Evolutionary conservation across 2,113 vertebrate genomes (phyloP).

Genomic region (Oryzias woworae): DNA sequence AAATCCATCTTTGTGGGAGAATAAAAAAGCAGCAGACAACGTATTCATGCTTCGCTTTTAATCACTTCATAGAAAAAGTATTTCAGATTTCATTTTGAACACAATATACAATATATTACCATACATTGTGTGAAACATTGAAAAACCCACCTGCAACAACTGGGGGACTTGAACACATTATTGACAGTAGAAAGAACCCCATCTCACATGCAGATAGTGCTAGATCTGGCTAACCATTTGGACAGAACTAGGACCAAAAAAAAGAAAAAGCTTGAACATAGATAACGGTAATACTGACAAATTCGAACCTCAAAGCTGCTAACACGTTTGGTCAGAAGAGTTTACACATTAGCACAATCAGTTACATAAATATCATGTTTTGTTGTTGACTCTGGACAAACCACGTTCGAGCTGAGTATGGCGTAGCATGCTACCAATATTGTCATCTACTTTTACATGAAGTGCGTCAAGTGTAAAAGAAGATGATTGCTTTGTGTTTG

Average conservation of each 20-base stretch:
- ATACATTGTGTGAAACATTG: conserved; percentile 95
- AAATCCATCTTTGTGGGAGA: background rate
- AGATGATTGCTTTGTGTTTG: conserved; percentile 51
- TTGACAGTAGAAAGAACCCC: conserved; percentile 82
- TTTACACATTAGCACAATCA: conserved; percentile 91
- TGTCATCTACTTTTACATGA: conserved; percentile 64
- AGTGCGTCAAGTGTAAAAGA: conserved; percentile 67
- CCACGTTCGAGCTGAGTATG: conserved; percentile 83
- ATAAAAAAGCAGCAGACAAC: conserved; percentile 32
- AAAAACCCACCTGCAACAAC: conserved; percentile 88
- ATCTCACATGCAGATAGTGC: conserved; percentile 93
- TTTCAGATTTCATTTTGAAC: conserved; percentile 91
- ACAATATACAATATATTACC: conserved; percentile 99
- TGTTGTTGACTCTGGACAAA: conserved; percentile 69
- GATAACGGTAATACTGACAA: conserved; percentile 85
- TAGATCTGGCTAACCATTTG: conserved; percentile 82
- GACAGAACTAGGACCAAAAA: conserved; percentile 87
- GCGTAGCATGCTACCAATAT: conserved; percentile 78
- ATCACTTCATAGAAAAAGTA: conserved; percentile 99
- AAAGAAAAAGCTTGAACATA: conserved; percentile 79
- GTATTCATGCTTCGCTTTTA: conserved; percentile 95
- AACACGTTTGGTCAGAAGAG: conserved; percentile 87
- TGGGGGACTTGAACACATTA: conserved; percentile 80
- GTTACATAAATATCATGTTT: conserved; percentile 86
- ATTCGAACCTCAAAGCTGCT: conserved; percentile 84